phyloP scores from a whole-genome alignment of 92 coral and sea anemone genomes.

The Parazoanthus swiftii region DNA sequence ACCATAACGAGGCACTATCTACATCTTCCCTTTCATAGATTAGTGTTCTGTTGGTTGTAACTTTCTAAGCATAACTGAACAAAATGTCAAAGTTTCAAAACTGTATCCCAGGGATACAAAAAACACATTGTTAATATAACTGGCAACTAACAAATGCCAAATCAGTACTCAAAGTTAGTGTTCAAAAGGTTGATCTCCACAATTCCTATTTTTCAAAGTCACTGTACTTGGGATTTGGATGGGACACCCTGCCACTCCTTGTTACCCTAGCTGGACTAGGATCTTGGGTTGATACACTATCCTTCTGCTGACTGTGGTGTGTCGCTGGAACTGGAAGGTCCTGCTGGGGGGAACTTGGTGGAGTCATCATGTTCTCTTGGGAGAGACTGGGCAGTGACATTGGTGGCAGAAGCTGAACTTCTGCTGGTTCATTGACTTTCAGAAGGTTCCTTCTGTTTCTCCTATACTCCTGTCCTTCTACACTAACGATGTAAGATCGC shows the following conservation, averaged over 20 bases:
- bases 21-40: no score
- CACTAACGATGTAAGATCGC: constrained; percentile 41
- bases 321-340: neutral
- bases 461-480: constrained; percentile 40
- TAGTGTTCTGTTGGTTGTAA: no score
- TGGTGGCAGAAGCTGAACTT: neutral
- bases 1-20: no score
- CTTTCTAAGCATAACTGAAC: neutral
- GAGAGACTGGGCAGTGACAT: neutral
- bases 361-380: neutral
- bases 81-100: neutral
- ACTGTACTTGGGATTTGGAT: neutral
- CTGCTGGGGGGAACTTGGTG: neutral
- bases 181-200: no score
- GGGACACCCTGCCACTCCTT: neutral
- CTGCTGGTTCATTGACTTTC: constrained; percentile 38
- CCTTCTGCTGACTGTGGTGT: neutral
- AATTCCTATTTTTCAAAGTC: neutral
- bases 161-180: no score
- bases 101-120: no score
- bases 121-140: no score
- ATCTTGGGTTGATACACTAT: neutral
- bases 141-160: no score
- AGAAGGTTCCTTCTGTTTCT: constrained; percentile 58
- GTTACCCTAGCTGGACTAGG: neutral